Base-by-base conservation (phyloP, 1,140 invertebrate genomes). In the Diabrotica virgifera region DNA sequence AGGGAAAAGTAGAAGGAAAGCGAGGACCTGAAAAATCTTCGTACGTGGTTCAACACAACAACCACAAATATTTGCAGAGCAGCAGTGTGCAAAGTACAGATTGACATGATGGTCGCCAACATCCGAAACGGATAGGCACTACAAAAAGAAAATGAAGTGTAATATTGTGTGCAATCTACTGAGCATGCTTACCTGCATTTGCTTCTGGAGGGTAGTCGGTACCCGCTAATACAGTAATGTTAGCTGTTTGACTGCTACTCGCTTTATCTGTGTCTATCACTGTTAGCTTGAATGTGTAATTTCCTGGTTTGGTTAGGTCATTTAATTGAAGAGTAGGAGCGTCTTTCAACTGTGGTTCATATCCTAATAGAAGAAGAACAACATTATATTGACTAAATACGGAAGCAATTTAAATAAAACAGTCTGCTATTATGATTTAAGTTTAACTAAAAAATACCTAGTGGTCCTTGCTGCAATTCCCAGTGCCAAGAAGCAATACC, bases 121-220 rank as follows among this genome's bases (percentile, higher is more conserved):
- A n/a, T n/a, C n/a, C n/a, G n/a, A n/a, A n/a, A n/a, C n/a, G n/a
- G n/a, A n/a, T n/a, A n/a, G n/a, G n/a, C n/a, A n/a, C n/a, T n/a
- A n/a, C n/a, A n/a, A n/a, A n/a, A n/a, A n/a, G n/a, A n/a, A n/a
- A n/a, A n/a, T n/a, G n/a, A 24, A 24, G 4, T 24, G 24, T 24
- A 58, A 9, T 66, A 12, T 37, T 56, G 12, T 24, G 6, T 24
- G 35, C 36, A 24, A 24, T 24, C 24, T 24, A 24, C 24, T 24
- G 24, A 2, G 1, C 24, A 24, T 24, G 24, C 55, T 64, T 70
- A 84, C 83, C 84, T 14, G 95, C 94, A 85, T 95, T 95, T 0
- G 95, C 94, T 78, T 92, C 93, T 7, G 96, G 96, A 5, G 94
- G 94, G 84, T 97, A 97, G 77, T 98, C 95, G 0, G 86, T 94